A percentile compares a stretch with the other conserved stretches of the same genome.
phyloP scores from a whole-genome alignment of 2,888 invertebrate species.

The Biston betularia region DNA sequence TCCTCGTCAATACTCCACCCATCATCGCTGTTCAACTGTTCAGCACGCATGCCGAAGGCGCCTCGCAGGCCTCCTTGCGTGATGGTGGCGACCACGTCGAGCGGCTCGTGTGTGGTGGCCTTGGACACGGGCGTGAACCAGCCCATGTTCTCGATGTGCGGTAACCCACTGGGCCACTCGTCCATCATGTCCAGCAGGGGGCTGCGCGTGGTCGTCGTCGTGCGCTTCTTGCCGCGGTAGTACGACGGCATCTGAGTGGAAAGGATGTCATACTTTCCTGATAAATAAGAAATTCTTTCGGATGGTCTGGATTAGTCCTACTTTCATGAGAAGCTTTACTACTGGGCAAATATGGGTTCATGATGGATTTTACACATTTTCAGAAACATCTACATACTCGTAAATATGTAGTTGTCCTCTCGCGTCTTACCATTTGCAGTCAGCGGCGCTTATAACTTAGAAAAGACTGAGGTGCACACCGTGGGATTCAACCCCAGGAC shows the following conservation, averaged over 20 bases:
- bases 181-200: constrained; percentile 43
- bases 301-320: too few relatives aligned
- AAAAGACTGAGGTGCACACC: too few relatives aligned
- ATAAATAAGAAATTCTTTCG: too few relatives aligned
- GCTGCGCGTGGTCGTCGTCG: constrained; percentile 52
- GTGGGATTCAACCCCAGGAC: too few relatives aligned
- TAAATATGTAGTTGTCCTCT: too few relatives aligned
- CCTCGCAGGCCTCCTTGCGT: not conserved
- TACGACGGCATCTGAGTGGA: constrained; percentile 65
- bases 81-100: not conserved
- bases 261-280: not conserved
- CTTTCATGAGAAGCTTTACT: too few relatives aligned
- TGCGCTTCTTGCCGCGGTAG: constrained; percentile 56
- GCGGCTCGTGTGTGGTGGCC: not conserved
- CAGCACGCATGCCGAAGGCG: too few relatives aligned
- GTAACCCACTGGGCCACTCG: constrained; percentile 32
- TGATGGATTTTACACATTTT: too few relatives aligned
- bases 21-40: constrained; percentile 26
- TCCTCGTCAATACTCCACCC: constrained; percentile 30
- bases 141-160: not conserved
- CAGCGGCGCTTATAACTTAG: too few relatives aligned
- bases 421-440: too few relatives aligned
- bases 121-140: not conserved
- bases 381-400: too few relatives aligned
- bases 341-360: too few relatives aligned